phyloP scores from a whole-genome alignment of 2,888 invertebrate species.

The Carabus problematicus region DNA sequence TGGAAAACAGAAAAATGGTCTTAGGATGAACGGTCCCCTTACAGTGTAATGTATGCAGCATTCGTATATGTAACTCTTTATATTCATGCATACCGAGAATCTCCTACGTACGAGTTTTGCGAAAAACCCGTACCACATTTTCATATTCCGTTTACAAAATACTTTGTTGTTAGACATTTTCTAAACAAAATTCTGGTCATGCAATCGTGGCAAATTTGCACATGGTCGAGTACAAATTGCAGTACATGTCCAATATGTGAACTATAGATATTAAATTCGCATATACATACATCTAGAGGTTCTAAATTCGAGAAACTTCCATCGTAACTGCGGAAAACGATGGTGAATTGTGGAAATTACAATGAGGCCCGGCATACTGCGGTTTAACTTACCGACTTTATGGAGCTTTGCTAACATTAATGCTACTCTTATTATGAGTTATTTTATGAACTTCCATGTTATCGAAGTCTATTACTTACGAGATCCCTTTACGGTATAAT shows the following conservation, averaged over 20 bases:
- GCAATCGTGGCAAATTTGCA: too few species aligned
- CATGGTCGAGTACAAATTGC: too few species aligned
- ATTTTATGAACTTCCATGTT: conserved; percentile 44
- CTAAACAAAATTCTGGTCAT: too few species aligned
- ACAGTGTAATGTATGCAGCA: conserved; percentile 9
- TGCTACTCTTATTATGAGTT: conserved; percentile 50
- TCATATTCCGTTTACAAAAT: too few species aligned
- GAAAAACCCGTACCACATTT: neutral
- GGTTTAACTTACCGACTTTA: conserved; percentile 49
- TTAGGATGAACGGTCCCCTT: conserved; percentile 16
- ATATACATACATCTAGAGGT: too few species aligned
- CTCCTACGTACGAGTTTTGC: conserved; percentile 23
- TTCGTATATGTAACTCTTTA: conserved; percentile 25
- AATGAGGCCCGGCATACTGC: conserved; percentile 37
- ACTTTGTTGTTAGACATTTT: conserved; percentile 5
- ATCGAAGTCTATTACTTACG: too few species aligned
- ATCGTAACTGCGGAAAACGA: too few species aligned
- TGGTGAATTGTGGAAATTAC: too few species aligned
- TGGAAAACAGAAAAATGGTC: conserved; percentile 18
- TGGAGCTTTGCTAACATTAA: conserved; percentile 47
- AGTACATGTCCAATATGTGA: too few species aligned
- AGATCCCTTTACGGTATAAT: too few species aligned
- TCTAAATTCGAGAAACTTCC: too few species aligned
- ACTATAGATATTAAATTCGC: too few species aligned
- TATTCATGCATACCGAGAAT: conserved; percentile 23